A percentile compares a stretch with the other conserved stretches of the same genome.
Evolutionary conservation across 1,140 invertebrate genomes (phyloP).

Genomic region (Trachelipus rathkii): DNA sequence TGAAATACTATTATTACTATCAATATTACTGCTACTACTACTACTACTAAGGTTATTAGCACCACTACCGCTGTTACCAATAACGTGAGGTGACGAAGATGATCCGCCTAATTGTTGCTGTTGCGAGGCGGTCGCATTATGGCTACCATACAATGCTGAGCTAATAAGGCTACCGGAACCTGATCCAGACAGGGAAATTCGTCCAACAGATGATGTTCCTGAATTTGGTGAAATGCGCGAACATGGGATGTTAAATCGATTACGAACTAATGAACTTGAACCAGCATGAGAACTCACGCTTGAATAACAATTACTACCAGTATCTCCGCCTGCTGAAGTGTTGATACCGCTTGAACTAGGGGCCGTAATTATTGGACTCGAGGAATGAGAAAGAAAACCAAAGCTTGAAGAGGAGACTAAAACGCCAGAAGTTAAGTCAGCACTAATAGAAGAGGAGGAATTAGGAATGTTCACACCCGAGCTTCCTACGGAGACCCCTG

Average conservation of each 20-base stretch:
- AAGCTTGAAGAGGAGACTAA: background rate
- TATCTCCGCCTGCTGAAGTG: background rate
- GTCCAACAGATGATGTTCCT: background rate
- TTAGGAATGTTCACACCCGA: background rate
- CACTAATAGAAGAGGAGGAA: background rate
- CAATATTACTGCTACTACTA: too few species aligned
- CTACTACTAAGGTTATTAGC: background rate
- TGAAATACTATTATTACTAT: too few species aligned
- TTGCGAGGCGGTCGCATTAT: background rate
- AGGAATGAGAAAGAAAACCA: background rate
- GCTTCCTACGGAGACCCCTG: background rate
- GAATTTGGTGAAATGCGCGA: background rate
- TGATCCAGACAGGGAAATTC: background rate
- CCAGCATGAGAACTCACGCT: background rate
- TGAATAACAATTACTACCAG: background rate
- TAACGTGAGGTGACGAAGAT: background rate
- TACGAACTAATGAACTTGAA: background rate
- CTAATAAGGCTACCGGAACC: background rate
- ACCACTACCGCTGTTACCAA: background rate
- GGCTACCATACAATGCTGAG: background rate
- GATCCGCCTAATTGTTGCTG: background rate
- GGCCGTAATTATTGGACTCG: background rate
- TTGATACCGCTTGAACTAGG: background rate
- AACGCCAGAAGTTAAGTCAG: background rate
- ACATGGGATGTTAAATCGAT: background rate